Conservation (phyloP, 2,113 vertebrate species). For the Toxostoma redivivum region DNA sequence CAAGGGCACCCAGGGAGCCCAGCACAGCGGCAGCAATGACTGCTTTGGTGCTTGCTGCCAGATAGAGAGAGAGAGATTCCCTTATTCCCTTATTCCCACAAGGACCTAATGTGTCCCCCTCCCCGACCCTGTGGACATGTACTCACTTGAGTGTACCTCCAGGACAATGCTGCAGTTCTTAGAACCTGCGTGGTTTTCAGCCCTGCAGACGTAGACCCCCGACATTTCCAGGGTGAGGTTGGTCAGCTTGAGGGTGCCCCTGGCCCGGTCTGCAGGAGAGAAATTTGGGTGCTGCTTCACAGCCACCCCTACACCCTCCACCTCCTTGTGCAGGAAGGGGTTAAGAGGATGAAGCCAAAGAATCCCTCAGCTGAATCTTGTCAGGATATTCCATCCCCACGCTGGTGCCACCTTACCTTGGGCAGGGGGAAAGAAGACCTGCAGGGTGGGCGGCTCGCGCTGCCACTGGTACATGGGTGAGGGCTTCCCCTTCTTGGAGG, state of each 20-base stretch:
- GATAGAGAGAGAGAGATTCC: neutral
- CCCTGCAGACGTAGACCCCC: constrained; percentile 20
- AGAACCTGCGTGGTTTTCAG: neutral
- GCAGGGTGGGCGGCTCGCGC: constrained; percentile 52
- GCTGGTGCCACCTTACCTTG: constrained; percentile 70
- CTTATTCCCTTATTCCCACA: neutral
- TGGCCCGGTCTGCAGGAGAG: neutral
- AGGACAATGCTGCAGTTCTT: constrained; percentile 12
- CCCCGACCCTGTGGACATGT: neutral
- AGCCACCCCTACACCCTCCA: neutral
- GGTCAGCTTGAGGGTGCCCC: constrained; percentile 45
- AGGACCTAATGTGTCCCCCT: neutral
- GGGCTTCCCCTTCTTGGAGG: constrained; percentile 84
- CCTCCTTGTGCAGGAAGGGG: neutral
- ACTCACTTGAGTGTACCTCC: constrained; percentile 60
- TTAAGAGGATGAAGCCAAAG: neutral
- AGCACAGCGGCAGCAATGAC: constrained; percentile 15
- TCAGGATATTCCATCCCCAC: neutral
- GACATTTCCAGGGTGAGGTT: constrained; percentile 53
- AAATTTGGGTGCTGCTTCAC: neutral
- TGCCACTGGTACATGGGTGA: constrained; percentile 84
- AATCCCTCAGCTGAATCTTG: neutral
- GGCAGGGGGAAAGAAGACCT: constrained; percentile 82
- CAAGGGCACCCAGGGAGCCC: constrained; percentile 26
- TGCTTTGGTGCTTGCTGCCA: neutral